Conservation (phyloP, 23 tunicate genomes). For the Trididemnum nubilum region DNA sequence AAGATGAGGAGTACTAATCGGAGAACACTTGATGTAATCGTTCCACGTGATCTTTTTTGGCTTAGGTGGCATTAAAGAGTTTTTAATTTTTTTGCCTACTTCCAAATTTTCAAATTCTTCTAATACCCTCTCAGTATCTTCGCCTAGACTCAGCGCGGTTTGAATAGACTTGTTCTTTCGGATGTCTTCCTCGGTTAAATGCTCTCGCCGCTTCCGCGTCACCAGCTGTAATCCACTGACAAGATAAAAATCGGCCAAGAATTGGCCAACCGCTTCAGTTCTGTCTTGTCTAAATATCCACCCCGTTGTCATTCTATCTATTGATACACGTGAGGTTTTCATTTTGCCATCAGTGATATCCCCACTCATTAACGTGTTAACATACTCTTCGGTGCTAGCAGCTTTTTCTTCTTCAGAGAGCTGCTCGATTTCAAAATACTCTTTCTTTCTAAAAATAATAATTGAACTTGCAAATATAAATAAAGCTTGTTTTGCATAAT, state of each 20-base stretch:
- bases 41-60: conserved; percentile 44
- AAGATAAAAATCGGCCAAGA: conserved; percentile 75
- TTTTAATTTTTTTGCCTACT: conserved; percentile 37
- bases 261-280: conserved; percentile 64
- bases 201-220: conserved; percentile 78
- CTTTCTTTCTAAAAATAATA: conserved; percentile 48
- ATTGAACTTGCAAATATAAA: too few relatives aligned
- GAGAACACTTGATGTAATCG: conserved; percentile 34
- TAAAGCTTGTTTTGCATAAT: too few relatives aligned
- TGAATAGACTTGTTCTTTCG: conserved; percentile 55
- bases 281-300: conserved; percentile 77
- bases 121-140: conserved; percentile 55
- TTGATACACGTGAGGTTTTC: conserved; percentile 40
- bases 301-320: conserved; percentile 62
- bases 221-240: conserved; percentile 43
- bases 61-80: conserved; percentile 69
- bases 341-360: conserved; percentile 80
- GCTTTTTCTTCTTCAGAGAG: conserved; percentile 42
- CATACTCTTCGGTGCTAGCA: conserved; percentile 73
- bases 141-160: conserved; percentile 64
- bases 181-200: conserved; percentile 80
- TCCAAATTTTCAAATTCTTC: conserved; percentile 38
- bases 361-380: conserved; percentile 71
- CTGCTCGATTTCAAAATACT: conserved; percentile 54
- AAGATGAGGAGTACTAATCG: conserved; percentile 25